A percentile compares a stretch with the other conserved stretches of the same genome.
These are phyloP conservation scores for Ernsta delagoae DNA, from an alignment of 2,888 invertebrate genomes.

Conservation along the genomic window DNA sequence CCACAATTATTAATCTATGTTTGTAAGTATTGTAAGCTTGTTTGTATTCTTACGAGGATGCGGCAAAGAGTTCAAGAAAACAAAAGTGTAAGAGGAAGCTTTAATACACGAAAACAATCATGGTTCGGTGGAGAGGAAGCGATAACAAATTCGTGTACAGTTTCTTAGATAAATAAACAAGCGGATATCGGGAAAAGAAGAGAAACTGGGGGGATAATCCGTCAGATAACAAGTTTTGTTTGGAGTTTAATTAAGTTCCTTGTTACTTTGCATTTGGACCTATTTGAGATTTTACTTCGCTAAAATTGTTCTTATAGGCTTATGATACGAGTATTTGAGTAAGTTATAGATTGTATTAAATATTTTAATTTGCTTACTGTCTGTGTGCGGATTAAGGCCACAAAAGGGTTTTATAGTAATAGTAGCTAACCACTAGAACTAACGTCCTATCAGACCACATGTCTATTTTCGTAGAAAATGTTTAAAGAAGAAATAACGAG, in stretches of 20 bases:
- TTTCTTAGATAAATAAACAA: conserved; percentile 5
- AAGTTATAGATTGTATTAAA: no score
- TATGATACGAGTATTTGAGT: neutral
- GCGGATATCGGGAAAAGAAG: neutral
- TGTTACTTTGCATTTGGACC: neutral
- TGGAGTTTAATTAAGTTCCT: conserved; percentile 6
- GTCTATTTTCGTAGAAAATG: neutral
- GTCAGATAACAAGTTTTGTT: neutral
- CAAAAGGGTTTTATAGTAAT: no score
- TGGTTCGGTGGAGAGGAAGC: neutral
- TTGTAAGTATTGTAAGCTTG: neutral
- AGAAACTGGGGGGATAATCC: neutral
- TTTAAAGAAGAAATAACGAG: conserved; percentile 3
- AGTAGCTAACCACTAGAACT: neutral
- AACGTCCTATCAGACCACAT: no score
- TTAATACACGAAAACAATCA: neutral
- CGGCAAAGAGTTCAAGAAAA: neutral
- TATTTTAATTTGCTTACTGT: no score
- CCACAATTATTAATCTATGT: no score
- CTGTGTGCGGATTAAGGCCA: no score
- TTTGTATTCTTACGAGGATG: neutral
- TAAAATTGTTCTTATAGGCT: no score
- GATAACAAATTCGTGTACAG: conserved; percentile 1
- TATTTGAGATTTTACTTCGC: no score
- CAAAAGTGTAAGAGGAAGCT: neutral